Base-by-base conservation (phyloP, 2,113 vertebrate genomes). In the Embiotoca jacksoni region DNA sequence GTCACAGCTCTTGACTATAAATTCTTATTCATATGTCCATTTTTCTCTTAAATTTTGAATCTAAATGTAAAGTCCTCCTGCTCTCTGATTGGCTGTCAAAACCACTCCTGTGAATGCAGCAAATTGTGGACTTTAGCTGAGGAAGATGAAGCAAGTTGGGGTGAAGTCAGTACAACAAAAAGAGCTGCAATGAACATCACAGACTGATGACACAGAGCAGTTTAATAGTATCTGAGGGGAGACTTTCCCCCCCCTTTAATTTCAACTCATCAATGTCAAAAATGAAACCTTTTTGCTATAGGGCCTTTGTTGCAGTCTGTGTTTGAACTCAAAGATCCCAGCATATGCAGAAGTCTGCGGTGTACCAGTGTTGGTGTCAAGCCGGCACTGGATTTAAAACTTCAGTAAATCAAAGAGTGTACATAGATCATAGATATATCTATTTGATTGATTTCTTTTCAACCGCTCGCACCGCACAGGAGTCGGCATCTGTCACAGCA, bases 201-300 rank as follows among this genome's bases (percentile, higher is more conserved):
- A 71, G 50, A 30, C 8, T 66, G 56, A 30, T 39, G 53, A 50
- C 58, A 56, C 3, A 5, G 31, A 75, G 65, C 53, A 50, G 49
- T 57, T 80, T 75, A 76, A 36, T 36, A 73, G 30, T 7, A 56
- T 68, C 44, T 49, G 10, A 49, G 67, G 41, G 57, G 56, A 61
- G 39, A 36, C 15, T 35, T 39, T 44, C 44, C 23, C 23, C 23
- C 23, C 23, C 53, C 13, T 83, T 60, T 54, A 56, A 75, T 52
- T 84, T 78, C 16, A 64, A 66, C 41, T 54, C 63, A 62, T 78
- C 65, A 63, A 16, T 58, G 88, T 89, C 84, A 82, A 49, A 23
- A 52, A 50, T 59, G 23, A 72, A 82, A 59, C 47, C 56, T 65
- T 36, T 58, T 39, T 16, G 72, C 82, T 68, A 39, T 39, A n/a